Base-by-base conservation (phyloP, 2,797 vertebrate genomes). In the Macropus fuliginosus region DNA sequence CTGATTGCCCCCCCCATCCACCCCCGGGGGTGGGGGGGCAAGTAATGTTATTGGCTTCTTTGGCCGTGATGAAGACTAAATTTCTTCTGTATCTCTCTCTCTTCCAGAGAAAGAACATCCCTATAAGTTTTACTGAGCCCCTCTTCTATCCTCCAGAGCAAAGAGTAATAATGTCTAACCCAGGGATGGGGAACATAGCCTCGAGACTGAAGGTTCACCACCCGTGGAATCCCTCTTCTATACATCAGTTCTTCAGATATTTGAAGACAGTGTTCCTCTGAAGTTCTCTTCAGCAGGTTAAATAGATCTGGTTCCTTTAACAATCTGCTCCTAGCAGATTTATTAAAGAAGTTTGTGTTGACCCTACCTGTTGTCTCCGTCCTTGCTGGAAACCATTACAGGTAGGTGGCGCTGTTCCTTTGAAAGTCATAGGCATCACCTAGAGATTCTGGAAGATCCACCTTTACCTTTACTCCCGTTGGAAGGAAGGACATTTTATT, bases 401-500 rank as follows among this genome's bases (percentile, higher is more conserved):
- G 57, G 81, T 10, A 90, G 56, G 31, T 18, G 21, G 56, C 90
- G 18, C 50, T 95, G 24, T 87, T 96, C 56, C 40, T 92, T 34
- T 94, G 62, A 91, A 92, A 94, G 52, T 87, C 59, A 91, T 55
- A 56, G 18, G 10, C 29, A 59, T 12, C 24, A 28, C 62, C 24
- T 87, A 55, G 24, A 87, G 74, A 87, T 50, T 46, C 27, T 91
- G 55, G 52, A 9, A 5, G 90, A 93, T 55, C n/a, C 28, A 4
- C 90, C 31, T 90, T 89, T 31, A 94, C 46, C n/a, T 97, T 34
- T 52, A 21, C 54, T 4, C n/a, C 11, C 21, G 4, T 62, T 94
- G 94, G 52, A 56, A 54, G 55, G 91, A 87, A 94, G 13, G 28
- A 46, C 31, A 12, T 95, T 90, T 50, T 89, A 66, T 90, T 81